A percentile compares a stretch with the other conserved stretches of the same genome.
phyloP scores from a whole-genome alignment of 1,140 invertebrate species.

The Sarcophaga bullata region DNA sequence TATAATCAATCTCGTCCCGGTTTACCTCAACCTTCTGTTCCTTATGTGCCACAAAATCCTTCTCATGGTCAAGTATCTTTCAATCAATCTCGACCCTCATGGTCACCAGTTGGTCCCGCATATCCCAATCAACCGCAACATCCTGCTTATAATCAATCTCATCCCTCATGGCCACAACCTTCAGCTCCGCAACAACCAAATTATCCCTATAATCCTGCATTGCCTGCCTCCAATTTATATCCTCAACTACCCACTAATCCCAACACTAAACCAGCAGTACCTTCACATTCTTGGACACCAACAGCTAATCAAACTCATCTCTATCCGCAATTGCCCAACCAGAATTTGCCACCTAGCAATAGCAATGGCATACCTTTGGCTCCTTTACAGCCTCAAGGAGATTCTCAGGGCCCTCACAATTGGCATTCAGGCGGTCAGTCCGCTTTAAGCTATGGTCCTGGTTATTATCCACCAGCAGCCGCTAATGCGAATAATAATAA shows the following conservation, averaged over 20 bases:
- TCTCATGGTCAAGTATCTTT: not conserved
- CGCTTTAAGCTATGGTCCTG: conserved; percentile 10
- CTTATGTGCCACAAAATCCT: not conserved
- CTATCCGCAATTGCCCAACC: not conserved
- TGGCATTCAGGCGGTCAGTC: conserved; percentile 16
- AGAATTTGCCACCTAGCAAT: not conserved
- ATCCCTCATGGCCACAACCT: not conserved
- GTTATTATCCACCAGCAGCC: not conserved
- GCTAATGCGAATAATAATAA: not conserved
- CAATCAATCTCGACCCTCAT: not conserved
- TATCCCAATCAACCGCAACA: not conserved
- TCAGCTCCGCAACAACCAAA: not conserved
- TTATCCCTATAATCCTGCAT: not conserved
- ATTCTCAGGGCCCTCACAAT: not conserved
- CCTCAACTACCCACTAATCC: not conserved
- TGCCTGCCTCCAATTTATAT: not conserved
- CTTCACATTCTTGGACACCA: not conserved
- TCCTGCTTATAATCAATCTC: not conserved
- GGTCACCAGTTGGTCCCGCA: not conserved
- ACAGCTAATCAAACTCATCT: not conserved
- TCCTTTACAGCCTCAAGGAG: not conserved
- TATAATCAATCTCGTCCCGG: not conserved
- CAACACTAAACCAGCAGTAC: not conserved
- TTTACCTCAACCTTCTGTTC: no score
- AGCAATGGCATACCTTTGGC: not conserved